phyloP scores from a whole-genome alignment of 2,797 vertebrate genomes.

The Falco cherrug region DNA sequence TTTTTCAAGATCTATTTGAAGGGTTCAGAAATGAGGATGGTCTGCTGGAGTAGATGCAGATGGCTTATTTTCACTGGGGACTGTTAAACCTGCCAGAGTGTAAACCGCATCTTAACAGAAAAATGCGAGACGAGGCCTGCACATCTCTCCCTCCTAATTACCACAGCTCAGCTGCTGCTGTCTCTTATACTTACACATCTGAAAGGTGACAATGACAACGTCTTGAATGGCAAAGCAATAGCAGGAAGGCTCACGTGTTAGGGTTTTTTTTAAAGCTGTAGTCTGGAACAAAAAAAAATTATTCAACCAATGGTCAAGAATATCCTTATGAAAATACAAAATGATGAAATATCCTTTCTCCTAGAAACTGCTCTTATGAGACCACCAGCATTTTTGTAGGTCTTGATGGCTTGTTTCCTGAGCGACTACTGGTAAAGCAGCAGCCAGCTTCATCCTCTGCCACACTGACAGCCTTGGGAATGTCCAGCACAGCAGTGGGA shows the following conservation, averaged over 20 bases:
- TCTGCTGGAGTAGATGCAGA: slow-evolving; percentile 38
- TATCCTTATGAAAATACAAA: background rate
- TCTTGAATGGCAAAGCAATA: slow-evolving; percentile 27
- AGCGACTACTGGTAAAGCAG: background rate
- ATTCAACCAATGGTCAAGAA: background rate
- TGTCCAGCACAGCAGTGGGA: background rate
- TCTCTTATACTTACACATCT: slow-evolving; percentile 54
- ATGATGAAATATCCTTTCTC: background rate
- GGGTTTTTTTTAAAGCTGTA: background rate
- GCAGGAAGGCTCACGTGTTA: background rate
- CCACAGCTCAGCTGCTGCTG: slow-evolving; percentile 62
- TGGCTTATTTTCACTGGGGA: slow-evolving; percentile 49
- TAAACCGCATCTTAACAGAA: slow-evolving; percentile 43
- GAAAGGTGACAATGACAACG: slow-evolving; percentile 60
- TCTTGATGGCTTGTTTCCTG: background rate
- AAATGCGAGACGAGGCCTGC: slow-evolving; percentile 19
- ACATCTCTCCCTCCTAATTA: slow-evolving; percentile 60
- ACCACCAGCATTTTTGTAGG: background rate
- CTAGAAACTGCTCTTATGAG: background rate
- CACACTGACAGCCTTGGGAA: accelerated
- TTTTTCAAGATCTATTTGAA: slow-evolving; percentile 19
- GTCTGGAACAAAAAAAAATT: slow-evolving; percentile 17
- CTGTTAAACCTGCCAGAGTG: slow-evolving; percentile 42
- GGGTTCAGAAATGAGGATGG: background rate
- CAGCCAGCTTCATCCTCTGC: background rate